Percentiles rank a stretch among this genome's conserved stretches.
Evolutionary conservation across 2,888 invertebrate genomes (phyloP).

Genomic region (Diplolepis rosae): DNA sequence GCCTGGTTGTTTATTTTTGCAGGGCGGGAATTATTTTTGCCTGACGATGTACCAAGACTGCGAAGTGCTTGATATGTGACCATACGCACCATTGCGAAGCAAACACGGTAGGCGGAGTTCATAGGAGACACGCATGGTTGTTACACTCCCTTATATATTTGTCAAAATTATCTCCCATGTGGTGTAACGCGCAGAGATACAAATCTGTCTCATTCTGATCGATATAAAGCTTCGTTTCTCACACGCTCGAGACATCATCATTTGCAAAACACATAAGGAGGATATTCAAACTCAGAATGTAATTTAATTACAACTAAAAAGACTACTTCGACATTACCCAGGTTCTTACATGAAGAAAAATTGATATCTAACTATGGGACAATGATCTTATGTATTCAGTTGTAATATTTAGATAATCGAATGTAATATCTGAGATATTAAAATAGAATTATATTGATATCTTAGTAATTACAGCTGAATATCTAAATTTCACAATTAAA

Average conservation of each 20-base stretch:
- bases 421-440: too few species aligned
- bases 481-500: too few species aligned
- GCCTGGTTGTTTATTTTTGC: not conserved
- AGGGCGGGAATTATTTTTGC: not conserved
- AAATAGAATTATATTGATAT: too few species aligned
- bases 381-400: too few species aligned
- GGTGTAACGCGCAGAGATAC: slow-evolving; percentile 10
- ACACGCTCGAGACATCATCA: not conserved
- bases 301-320: too few species aligned
- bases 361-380: too few species aligned
- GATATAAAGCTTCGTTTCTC: not conserved
- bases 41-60: slow-evolving; percentile 11
- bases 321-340: too few species aligned
- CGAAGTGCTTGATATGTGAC: slow-evolving; percentile 23
- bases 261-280: too few species aligned
- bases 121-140: slow-evolving; percentile 28
- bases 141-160: slow-evolving; percentile 24
- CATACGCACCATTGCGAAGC: slow-evolving; percentile 24
- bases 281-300: too few species aligned
- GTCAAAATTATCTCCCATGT: slow-evolving; percentile 30
- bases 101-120: slow-evolving; percentile 25
- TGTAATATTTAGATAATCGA: too few species aligned
- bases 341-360: too few species aligned
- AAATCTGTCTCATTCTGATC: slow-evolving; percentile 24
- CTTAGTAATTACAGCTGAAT: too few species aligned